Conservation (phyloP, 2,888 invertebrate genomes). For the Megalurothrips usitatus region DNA sequence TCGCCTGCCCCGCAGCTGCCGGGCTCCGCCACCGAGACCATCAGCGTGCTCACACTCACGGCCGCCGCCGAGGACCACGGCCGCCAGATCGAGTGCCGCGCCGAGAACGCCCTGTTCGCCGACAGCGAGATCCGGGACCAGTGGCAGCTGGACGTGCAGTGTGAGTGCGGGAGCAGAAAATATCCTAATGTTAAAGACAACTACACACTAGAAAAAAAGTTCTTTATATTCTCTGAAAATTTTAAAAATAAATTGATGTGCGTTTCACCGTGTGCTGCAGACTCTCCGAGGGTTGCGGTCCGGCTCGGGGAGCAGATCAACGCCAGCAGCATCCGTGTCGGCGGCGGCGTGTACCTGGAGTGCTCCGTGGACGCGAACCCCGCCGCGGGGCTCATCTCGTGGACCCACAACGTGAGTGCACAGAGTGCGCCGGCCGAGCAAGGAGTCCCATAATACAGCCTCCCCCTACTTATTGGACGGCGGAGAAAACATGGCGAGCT, state of each 20-base stretch:
- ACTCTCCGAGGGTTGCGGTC: conserved; percentile 45
- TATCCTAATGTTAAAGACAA: too few species aligned
- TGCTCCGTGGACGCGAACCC: conserved; percentile 47
- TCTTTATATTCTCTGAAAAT: too few species aligned
- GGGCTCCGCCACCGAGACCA: conserved; percentile 57
- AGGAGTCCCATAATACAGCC: too few species aligned
- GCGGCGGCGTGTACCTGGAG: conserved; percentile 48
- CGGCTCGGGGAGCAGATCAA: conserved; percentile 46
- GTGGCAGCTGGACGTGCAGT: conserved; percentile 77
- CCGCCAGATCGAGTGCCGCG: conserved; percentile 69
- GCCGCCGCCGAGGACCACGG: conserved; percentile 78
- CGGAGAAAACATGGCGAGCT: too few species aligned
- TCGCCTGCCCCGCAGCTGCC: neutral
- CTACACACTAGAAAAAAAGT: too few species aligned
- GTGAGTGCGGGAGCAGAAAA: too few species aligned
- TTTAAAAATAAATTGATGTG: too few species aligned
- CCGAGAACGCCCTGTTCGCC: conserved; percentile 68
- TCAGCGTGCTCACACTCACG: conserved; percentile 69
- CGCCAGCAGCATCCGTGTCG: conserved; percentile 46
- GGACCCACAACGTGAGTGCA: conserved; percentile 45
- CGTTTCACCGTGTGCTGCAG: conserved; percentile 39
- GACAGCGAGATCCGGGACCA: conserved; percentile 72
- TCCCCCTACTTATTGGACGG: too few species aligned
- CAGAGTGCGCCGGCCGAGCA: too few species aligned
- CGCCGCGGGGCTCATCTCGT: conserved; percentile 44